Conservation (phyloP, 2,797 vertebrate species). For the Tokudaia tokunoshimensis region DNA sequence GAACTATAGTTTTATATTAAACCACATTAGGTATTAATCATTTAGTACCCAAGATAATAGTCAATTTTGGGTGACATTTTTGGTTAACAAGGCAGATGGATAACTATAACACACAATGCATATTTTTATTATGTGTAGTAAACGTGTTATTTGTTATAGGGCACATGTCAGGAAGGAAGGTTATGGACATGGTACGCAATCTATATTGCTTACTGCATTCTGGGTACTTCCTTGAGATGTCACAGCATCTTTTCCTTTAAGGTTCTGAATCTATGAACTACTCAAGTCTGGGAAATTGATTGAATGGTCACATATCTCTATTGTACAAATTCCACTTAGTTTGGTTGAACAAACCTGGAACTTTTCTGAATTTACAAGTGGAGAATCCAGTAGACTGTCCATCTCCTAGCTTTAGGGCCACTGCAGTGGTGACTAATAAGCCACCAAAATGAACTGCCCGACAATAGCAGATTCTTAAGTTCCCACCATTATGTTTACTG, state of each 20-base stretch:
- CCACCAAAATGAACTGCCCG: not conserved
- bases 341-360: not conserved
- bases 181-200: not conserved
- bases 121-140: not conserved
- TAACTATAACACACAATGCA: not conserved
- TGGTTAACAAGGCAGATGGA: not conserved
- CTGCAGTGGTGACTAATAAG: too few species aligned
- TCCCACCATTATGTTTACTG: not conserved
- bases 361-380: constrained; percentile 24
- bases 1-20: constrained; percentile 41
- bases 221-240: not conserved
- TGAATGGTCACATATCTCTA: not conserved
- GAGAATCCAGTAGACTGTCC: not conserved
- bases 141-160: not conserved
- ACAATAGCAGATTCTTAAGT: not conserved
- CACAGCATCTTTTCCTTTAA: not conserved
- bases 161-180: not conserved
- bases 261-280: constrained; percentile 16
- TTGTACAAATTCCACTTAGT: not conserved
- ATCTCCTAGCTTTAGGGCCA: not conserved
- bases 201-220: not conserved
- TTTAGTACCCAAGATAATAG: constrained; percentile 1
- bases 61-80: not conserved
- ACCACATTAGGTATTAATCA: constrained; percentile 41
- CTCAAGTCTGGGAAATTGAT: not conserved